Conservation (phyloP, 64 coral and sea anemone genomes). For the Orbicella faveolata region DNA sequence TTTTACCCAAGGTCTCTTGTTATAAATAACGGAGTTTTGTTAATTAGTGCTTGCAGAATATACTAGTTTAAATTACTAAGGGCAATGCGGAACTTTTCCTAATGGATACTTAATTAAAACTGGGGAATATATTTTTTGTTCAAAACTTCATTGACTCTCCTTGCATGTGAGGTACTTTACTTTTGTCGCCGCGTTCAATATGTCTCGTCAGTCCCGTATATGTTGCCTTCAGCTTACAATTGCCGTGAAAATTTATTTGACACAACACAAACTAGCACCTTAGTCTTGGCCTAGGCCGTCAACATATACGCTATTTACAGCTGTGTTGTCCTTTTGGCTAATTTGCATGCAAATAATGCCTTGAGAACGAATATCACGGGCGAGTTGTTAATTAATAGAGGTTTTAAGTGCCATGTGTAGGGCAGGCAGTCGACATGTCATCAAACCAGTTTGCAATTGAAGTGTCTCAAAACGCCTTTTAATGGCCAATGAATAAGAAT, state of each 20-base stretch:
- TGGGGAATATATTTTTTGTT: constrained; percentile 26
- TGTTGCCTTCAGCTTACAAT: not conserved
- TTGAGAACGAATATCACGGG: constrained; percentile 45
- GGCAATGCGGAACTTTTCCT: constrained; percentile 36
- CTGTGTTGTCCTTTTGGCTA: constrained; percentile 27
- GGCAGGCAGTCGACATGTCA: constrained; percentile 31
- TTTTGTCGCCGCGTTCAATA: not conserved
- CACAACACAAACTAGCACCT: not conserved
- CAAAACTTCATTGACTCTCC: constrained; percentile 1
- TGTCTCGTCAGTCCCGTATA: not conserved
- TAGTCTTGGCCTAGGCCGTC: not conserved
- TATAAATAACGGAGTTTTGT: constrained; percentile 28
- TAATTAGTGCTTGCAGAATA: constrained; percentile 26
- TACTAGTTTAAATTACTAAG: constrained; percentile 32
- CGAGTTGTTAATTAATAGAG: constrained; percentile 48
- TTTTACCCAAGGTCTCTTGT: constrained; percentile 1
- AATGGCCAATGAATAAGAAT: constrained; percentile 8
- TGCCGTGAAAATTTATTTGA: not conserved
- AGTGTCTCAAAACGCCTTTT: constrained; percentile 36
- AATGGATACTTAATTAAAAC: constrained; percentile 52
- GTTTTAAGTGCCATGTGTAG: constrained; percentile 57
- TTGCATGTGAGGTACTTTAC: not conserved
- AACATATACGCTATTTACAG: constrained; percentile 7
- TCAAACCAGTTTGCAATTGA: constrained; percentile 26
- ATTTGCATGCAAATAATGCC: constrained; percentile 50